A percentile compares a stretch with the other conserved stretches of the same genome.
These are phyloP conservation scores for Zeugodacus cucurbitae DNA, from an alignment of 1,140 invertebrate species.

Conservation along the genomic window DNA sequence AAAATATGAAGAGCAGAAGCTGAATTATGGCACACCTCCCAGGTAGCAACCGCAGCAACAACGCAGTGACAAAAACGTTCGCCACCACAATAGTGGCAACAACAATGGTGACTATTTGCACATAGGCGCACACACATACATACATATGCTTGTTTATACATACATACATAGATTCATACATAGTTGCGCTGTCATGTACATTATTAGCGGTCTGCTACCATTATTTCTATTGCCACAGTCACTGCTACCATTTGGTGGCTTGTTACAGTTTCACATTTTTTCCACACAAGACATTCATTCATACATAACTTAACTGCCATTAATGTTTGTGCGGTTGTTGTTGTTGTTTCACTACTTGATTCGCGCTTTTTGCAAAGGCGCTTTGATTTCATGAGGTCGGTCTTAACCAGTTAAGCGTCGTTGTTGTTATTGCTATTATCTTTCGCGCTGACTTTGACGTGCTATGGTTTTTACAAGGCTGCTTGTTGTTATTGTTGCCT, in stretches of 20 bases:
- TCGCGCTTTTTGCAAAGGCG: not conserved
- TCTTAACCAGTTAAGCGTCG: not conserved
- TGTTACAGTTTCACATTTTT: constrained; percentile 25
- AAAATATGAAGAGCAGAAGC: not conserved
- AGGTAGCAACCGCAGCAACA: not conserved
- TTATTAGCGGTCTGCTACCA: constrained; percentile 19
- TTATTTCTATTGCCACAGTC: not conserved
- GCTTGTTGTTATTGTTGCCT: not conserved
- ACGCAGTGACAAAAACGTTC: not conserved
- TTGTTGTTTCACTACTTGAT: too few relatives aligned
- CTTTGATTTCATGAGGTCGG: constrained; percentile 1
- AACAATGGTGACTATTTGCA: constrained; percentile 14
- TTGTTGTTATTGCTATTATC: not conserved
- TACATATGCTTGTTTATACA: not conserved
- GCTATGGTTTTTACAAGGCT: not conserved
- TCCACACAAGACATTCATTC: not conserved
- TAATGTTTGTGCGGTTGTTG: not conserved
- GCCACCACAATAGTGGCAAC: not conserved
- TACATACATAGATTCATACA: too few relatives aligned
- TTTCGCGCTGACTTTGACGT: constrained; percentile 9
- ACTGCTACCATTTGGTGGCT: constrained; percentile 5
- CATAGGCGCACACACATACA: not conserved
- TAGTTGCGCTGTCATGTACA: not conserved
- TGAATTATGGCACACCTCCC: not conserved
- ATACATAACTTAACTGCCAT: constrained; percentile 22